phyloP scores from a whole-genome alignment of 2,888 invertebrate species.

The Belgica antarctica region DNA sequence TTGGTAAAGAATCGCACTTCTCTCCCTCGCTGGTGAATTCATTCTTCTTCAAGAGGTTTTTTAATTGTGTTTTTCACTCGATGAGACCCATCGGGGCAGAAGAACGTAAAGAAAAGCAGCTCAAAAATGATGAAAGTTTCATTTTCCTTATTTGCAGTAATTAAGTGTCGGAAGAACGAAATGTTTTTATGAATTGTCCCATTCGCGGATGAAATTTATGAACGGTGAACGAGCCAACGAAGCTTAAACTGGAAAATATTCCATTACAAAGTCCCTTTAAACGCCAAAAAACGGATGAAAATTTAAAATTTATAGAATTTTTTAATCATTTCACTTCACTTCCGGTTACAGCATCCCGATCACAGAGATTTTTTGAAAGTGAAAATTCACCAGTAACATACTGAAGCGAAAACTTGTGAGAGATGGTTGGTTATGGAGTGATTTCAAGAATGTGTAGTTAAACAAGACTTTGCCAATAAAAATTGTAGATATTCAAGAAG shows the following conservation, averaged over 20 bases:
- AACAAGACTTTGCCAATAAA: no score
- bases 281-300: not conserved
- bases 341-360: not conserved
- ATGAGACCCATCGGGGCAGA: not conserved
- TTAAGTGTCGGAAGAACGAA: not conserved
- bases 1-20: not conserved
- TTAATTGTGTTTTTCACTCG: slow-evolving; percentile 1
- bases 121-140: not conserved
- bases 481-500: not conserved
- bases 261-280: no score
- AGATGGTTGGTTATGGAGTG: no score
- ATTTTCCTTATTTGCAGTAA: not conserved
- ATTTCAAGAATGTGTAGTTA: no score
- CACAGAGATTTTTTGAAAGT: not conserved
- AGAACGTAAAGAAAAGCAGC: not conserved
- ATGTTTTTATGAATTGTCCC: not conserved
- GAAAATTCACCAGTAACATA: not conserved
- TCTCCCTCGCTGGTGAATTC: not conserved
- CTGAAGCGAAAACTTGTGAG: no score
- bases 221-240: not conserved
- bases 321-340: slow-evolving; percentile 9
- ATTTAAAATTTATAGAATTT: slow-evolving; percentile 35
- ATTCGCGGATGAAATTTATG: slow-evolving; percentile 11
- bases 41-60: not conserved
- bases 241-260: not conserved